These are phyloP conservation scores for Sylvia atricapilla DNA, from an alignment of 2,113 vertebrate genomes.

Conservation along the genomic window DNA sequence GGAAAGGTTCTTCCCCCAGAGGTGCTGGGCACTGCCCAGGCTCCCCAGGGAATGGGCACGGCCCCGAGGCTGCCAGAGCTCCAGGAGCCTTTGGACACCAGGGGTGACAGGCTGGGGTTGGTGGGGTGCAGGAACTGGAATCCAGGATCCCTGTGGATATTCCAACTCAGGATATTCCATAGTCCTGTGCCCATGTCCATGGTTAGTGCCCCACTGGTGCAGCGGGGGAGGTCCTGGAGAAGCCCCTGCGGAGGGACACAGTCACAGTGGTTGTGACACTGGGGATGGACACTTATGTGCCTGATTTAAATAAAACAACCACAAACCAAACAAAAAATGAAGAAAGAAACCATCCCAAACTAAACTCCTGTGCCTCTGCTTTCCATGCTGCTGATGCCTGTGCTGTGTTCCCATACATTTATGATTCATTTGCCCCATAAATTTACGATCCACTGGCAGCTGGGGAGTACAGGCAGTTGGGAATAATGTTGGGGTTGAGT, in stretches of 20 bases:
- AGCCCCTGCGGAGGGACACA: not conserved
- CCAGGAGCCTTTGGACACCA: not conserved
- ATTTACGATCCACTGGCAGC: not conserved
- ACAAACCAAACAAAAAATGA: not conserved
- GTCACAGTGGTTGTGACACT: not conserved
- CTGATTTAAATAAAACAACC: not conserved
- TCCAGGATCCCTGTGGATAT: fast-evolving
- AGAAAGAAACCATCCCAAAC: not conserved
- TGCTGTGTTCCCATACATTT: not conserved
- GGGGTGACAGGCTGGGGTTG: not conserved
- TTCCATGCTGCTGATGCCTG: not conserved
- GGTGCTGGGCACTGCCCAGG: not conserved
- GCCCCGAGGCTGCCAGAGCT: not conserved
- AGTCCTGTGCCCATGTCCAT: fast-evolving
- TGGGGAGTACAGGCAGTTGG: not conserved
- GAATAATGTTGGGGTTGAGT: not conserved
- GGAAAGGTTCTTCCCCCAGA: not conserved
- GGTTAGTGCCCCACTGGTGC: not conserved
- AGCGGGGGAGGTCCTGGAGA: too few species aligned
- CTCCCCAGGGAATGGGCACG: not conserved
- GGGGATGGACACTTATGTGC: not conserved
- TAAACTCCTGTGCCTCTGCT: not conserved
- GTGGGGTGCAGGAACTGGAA: not conserved
- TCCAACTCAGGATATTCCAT: not conserved
- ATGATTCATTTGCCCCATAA: not conserved